Evolutionary conservation across 2,888 invertebrate species (phyloP), one percentile per base, ranked within the genome.

Genomic region (Therioaphis trifolii): DNA sequence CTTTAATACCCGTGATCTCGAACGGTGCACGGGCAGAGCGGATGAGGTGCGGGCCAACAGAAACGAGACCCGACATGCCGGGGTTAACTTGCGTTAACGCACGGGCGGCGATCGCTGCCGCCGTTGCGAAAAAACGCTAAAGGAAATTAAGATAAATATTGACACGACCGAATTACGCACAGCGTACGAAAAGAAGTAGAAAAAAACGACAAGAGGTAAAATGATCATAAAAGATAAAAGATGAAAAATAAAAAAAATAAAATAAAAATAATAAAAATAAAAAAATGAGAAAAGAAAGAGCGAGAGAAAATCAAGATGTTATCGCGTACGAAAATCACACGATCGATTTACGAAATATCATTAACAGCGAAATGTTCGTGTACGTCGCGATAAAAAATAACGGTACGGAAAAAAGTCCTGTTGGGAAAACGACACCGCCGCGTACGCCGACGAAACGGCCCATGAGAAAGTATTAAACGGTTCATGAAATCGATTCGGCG

Each of bases 121-220:
- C n/a, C n/a, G n/a, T n/a, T n/a, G 4, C 15, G 18, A 24, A 21
- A 75, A 75, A 72, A 72, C 18, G 18, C 11, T 18, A 75, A n/a
- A 75, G 24, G 18, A 43, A 75, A 75, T 58, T 58, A 55, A 72
- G 35, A 72, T 55, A 72, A 72, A 72, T 75, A 77, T 66, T 35
- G 49, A 35, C 77, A n/a, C 29, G 29, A 49, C 7, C 14, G 40
- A 61, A 35, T 24, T 7, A 58, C 55, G 24, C 9, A 21, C 3
- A 15, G 11, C 12, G n/a, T 4, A 9, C 58, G 12, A 0, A 29
- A 58, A 58, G 4, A 4, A n/a, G 9, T 15, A 55, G n/a, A 35
- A 49, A 71, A 46, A 61, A 61, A 43, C 12, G 24, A 12, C 11
- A 61, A 74, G 55, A 74, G 12, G 21, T 72, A 29, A 61, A 27